phyloP scores from a whole-genome alignment of 1,140 invertebrate species.

The Leptinotarsa undecemlineata region DNA sequence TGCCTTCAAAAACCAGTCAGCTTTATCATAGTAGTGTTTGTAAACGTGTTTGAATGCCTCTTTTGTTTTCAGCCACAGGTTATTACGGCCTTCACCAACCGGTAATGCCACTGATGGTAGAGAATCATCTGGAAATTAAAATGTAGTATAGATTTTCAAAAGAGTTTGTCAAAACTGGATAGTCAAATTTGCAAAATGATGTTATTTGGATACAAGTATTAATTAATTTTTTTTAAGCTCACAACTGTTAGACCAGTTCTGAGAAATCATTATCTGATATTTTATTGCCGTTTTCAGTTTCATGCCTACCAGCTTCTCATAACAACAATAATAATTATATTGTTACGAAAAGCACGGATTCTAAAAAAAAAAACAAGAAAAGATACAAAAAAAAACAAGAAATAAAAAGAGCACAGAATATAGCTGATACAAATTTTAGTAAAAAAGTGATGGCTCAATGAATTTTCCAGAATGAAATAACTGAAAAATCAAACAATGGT shows the following conservation, averaged over 20 bases:
- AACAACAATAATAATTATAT: no score
- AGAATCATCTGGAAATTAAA: slow-evolving; percentile 61
- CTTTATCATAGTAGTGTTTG: slow-evolving; percentile 77
- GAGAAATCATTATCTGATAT: neutral
- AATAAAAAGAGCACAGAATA: no score
- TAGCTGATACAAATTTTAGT: no score
- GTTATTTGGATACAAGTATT: neutral
- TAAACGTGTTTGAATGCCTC: slow-evolving; percentile 90
- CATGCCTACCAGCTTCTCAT: no score
- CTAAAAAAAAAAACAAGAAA: no score
- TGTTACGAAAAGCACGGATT: no score
- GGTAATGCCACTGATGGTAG: slow-evolving; percentile 73
- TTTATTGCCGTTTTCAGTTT: neutral
- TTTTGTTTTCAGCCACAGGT: slow-evolving; percentile 96
- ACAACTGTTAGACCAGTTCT: neutral
- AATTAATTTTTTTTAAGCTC: neutral
- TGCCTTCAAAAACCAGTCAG: slow-evolving; percentile 93
- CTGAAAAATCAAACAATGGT: no score
- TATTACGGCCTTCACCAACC: slow-evolving; percentile 85
- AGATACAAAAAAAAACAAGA: no score
- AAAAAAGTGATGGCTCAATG: no score
- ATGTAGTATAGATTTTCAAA: no score
- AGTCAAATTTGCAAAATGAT: neutral
- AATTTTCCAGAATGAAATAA: no score
- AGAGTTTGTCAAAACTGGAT: no score